Conservation (phyloP, 64 coral and sea anemone species). For the Pachyseris speciosa region DNA sequence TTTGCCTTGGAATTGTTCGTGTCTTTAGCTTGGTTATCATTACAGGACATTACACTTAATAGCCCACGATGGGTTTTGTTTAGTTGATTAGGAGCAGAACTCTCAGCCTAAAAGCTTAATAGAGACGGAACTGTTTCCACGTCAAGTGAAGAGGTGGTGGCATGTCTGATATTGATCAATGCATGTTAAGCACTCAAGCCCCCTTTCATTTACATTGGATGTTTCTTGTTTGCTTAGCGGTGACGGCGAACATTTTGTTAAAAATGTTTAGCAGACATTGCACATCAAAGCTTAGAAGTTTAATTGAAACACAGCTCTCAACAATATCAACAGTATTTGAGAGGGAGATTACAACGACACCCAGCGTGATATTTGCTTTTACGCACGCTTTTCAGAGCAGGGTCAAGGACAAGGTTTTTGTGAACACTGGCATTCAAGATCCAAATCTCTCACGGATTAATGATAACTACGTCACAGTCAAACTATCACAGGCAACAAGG, state of each 20-base stretch:
- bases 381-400: background rate
- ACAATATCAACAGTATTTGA: background rate
- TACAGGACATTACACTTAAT: background rate
- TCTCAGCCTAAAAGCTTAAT: background rate
- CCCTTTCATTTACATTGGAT: background rate
- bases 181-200: background rate
- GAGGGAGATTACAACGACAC: background rate
- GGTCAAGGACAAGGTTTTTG: background rate
- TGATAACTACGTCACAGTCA: no score
- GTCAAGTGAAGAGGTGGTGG: background rate
- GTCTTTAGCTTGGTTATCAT: background rate
- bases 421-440: background rate
- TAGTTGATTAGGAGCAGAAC: background rate
- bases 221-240: background rate
- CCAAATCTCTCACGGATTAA: background rate
- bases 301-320: background rate
- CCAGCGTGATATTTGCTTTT: background rate
- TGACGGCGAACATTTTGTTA: no score
- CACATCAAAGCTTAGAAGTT: background rate
- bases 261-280: background rate
- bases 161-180: background rate
- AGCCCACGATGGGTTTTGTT: background rate
- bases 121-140: background rate
- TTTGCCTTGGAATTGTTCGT: slow-evolving; percentile 3
- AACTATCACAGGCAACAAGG: background rate